Evolutionary conservation across 2,888 invertebrate genomes (phyloP).

Genomic region (Tricholauxania praeusta): DNA sequence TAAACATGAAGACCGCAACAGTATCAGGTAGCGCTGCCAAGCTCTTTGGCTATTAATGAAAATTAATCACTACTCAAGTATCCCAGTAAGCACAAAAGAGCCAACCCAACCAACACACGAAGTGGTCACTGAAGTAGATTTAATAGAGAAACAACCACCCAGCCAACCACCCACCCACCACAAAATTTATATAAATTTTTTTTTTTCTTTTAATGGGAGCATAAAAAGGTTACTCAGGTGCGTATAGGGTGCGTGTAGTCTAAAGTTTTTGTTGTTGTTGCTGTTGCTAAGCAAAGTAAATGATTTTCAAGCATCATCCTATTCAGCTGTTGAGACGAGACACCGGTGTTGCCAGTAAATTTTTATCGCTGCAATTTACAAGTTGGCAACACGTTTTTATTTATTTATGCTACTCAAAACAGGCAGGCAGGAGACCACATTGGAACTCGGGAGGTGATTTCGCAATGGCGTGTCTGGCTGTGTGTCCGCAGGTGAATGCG

Average conservation of each 20-base stretch:
- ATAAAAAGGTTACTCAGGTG: not conserved
- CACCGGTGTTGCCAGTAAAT: conserved; percentile 6
- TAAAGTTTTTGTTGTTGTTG: not conserved
- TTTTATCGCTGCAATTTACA: conserved; percentile 44
- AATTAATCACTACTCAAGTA: conserved; percentile 61
- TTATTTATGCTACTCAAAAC: not conserved
- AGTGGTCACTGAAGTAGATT: not conserved
- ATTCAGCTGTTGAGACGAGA: too few relatives aligned
- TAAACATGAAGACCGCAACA: not conserved
- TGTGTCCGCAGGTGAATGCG: conserved; percentile 12
- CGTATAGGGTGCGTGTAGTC: too few relatives aligned
- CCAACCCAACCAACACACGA: not conserved
- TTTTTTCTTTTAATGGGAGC: not conserved
- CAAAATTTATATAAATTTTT: not conserved
- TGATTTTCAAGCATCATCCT: not conserved
- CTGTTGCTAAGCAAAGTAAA: not conserved
- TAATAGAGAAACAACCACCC: too few relatives aligned
- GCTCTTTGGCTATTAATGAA: conserved; percentile 54
- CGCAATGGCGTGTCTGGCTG: not conserved
- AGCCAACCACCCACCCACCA: not conserved
- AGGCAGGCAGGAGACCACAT: not conserved
- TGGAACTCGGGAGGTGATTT: not conserved
- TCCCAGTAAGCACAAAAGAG: not conserved
- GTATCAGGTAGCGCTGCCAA: not conserved
- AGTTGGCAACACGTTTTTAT: conserved; percentile 41